A percentile compares a stretch with the other conserved stretches of the same genome.
phyloP scores from a whole-genome alignment of 2,113 vertebrate genomes.

The Alosa alosa region DNA sequence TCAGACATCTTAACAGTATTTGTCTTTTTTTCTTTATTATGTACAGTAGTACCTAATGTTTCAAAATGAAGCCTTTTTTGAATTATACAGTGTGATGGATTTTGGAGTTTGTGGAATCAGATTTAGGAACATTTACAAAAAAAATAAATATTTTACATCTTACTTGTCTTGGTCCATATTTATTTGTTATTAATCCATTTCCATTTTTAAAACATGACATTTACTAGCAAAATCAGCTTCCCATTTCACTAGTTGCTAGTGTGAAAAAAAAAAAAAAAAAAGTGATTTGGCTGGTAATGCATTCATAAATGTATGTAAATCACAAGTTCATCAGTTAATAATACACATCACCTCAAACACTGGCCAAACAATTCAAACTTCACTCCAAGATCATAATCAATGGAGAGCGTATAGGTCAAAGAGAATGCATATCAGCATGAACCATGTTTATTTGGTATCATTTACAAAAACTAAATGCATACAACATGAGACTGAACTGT shows the following conservation, averaged over 20 bases:
- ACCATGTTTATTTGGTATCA: conserved; percentile 40
- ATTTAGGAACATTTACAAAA: conserved; percentile 99
- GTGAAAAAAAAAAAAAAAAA: too few species aligned
- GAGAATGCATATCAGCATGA: neutral
- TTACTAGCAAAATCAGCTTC: neutral
- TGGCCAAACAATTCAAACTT: neutral
- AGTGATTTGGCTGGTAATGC: neutral
- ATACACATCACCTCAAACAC: neutral
- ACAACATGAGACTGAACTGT: conserved; percentile 30
- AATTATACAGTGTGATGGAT: conserved; percentile 87
- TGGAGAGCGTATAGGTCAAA: neutral
- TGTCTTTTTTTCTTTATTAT: conserved; percentile 83
- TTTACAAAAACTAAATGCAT: conserved; percentile 38
- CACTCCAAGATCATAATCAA: neutral
- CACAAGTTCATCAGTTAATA: neutral
- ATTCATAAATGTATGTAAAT: neutral
- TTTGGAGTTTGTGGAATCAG: conserved; percentile 95
- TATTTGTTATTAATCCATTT: conserved; percentile 5
- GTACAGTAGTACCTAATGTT: conserved; percentile 90
- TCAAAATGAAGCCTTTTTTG: conserved; percentile 78
- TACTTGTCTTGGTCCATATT: conserved; percentile 30
- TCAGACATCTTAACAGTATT: conserved; percentile 87
- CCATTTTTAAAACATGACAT: neutral
- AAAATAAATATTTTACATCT: conserved; percentile 99
- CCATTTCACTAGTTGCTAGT: neutral